Conservation (phyloP, 1,140 invertebrate genomes). For the Phenacoccus solenopsis region DNA sequence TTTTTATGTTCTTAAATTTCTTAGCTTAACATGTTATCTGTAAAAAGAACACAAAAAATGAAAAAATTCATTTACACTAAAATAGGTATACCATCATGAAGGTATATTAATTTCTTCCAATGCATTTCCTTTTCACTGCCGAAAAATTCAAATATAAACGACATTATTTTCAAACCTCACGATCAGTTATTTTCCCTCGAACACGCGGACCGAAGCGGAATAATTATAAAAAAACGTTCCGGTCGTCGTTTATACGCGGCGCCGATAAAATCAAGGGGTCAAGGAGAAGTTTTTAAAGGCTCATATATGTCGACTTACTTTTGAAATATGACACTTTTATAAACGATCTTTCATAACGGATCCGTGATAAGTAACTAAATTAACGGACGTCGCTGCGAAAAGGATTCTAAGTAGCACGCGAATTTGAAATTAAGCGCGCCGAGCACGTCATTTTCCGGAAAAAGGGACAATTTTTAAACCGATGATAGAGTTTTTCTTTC, state of each 20-base stretch:
- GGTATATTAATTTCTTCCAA: too few species aligned
- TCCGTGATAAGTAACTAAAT: constrained; percentile 16
- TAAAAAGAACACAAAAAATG: too few species aligned
- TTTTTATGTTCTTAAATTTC: too few species aligned
- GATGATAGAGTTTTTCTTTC: constrained; percentile 9
- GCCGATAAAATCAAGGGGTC: constrained; percentile 9
- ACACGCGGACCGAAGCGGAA: too few species aligned
- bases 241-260: background rate
- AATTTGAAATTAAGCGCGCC: background rate
- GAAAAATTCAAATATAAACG: too few species aligned
- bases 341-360: constrained; percentile 10
- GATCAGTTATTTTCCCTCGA: too few species aligned
- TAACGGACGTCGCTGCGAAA: background rate
- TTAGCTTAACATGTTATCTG: too few species aligned
- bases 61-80: too few species aligned
- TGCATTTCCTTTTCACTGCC: too few species aligned
- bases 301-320: constrained; percentile 6
- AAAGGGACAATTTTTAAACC: background rate
- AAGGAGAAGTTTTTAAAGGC: constrained; percentile 11
- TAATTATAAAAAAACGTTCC: background rate
- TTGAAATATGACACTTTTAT: constrained; percentile 18
- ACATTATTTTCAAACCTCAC: background rate
- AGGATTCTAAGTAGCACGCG: constrained; percentile 6
- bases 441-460: constrained; percentile 11
- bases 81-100: too few species aligned